These are phyloP conservation scores for Mythimna lalbum DNA, from an alignment of 2,888 invertebrate species.

Conservation along the genomic window DNA sequence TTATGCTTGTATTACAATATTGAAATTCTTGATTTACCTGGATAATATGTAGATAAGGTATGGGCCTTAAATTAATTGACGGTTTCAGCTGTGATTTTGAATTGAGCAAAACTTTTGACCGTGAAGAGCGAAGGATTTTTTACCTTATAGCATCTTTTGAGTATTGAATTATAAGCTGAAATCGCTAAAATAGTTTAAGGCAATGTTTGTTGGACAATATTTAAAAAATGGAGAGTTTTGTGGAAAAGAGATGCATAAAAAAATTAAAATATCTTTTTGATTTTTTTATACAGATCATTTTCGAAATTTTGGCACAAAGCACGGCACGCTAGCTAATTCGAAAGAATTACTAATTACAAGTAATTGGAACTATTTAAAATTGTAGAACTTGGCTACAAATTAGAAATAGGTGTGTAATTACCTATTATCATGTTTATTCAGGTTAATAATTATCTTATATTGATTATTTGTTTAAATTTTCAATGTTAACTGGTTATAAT, in stretches of 20 bases:
- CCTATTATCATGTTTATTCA: slow-evolving; percentile 36
- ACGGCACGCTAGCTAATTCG: slow-evolving; percentile 37
- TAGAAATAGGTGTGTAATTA: slow-evolving; percentile 29
- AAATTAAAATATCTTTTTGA: not conserved
- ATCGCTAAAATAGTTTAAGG: slow-evolving; percentile 11
- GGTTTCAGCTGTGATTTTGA: slow-evolving; percentile 6
- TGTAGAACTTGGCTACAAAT: slow-evolving; percentile 49
- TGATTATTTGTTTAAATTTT: slow-evolving; percentile 51
- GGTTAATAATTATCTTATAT: slow-evolving; percentile 33
- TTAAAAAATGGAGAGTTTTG: not conserved
- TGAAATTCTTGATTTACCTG: slow-evolving; percentile 47
- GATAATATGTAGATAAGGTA: slow-evolving; percentile 43
- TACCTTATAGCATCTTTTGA: not conserved
- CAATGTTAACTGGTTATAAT: slow-evolving; percentile 59
- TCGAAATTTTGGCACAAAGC: slow-evolving; percentile 50
- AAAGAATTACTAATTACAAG: slow-evolving; percentile 1
- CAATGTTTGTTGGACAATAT: slow-evolving; percentile 11
- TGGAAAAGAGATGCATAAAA: slow-evolving; percentile 15
- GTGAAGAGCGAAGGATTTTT: not conserved
- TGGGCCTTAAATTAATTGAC: not conserved
- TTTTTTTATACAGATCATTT: slow-evolving; percentile 20
- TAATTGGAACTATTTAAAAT: slow-evolving; percentile 25
- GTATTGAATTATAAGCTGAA: slow-evolving; percentile 6
- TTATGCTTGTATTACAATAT: slow-evolving; percentile 60
- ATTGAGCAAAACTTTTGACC: not conserved